Percentiles rank a stretch among this genome's conserved stretches.
These are phyloP conservation scores for Nettapus auritus DNA, from an alignment of 2,113 vertebrate genomes.

Conservation along the genomic window DNA sequence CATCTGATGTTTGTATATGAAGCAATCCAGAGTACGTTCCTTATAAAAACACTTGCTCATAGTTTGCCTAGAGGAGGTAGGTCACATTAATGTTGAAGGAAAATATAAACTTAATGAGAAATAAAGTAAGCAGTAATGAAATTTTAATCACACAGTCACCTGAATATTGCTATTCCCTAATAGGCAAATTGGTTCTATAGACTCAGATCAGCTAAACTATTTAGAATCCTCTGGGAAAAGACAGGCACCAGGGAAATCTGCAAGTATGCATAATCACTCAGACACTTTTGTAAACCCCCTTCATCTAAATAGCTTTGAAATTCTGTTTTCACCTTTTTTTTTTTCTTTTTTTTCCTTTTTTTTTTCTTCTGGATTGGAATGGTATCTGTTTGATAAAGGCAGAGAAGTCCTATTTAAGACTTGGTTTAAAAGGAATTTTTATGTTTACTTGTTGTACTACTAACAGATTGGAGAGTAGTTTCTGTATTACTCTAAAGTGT, in stretches of 20 bases:
- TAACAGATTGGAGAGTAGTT: background rate
- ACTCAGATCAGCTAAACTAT: background rate
- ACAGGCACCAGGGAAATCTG: background rate
- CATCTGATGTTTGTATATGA: background rate
- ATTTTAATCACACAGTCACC: background rate
- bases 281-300: background rate
- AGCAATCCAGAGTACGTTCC: background rate
- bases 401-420: background rate
- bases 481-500: background rate
- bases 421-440: background rate
- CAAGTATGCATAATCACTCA: background rate
- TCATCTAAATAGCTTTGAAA: background rate
- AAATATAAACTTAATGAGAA: conserved; percentile 4
- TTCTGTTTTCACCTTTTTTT: background rate
- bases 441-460: background rate
- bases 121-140: background rate
- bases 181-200: background rate
- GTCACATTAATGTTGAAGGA: background rate
- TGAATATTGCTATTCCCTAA: background rate
- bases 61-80: background rate
- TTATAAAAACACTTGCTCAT: background rate
- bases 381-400: background rate
- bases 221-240: background rate
- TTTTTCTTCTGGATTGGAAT: background rate
- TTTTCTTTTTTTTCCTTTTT: too few species aligned